phyloP scores from a whole-genome alignment of 1,140 invertebrate genomes.

The Pseudomyrmex sp. region DNA sequence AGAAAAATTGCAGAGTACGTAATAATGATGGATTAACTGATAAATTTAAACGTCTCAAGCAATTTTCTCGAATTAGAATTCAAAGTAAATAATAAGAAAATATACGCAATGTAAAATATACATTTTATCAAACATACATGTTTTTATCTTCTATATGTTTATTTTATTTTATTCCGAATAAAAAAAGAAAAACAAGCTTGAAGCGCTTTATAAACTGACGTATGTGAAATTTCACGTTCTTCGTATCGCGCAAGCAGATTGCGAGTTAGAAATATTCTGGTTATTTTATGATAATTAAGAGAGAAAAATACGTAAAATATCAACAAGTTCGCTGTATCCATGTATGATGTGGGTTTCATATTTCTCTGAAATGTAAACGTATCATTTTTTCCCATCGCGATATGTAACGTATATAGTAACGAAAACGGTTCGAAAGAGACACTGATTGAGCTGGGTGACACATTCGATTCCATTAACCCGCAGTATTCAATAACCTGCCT shows the following conservation, averaged over 20 bases:
- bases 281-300: background rate
- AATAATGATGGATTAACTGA: background rate
- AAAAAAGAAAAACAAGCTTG: no score
- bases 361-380: slow-evolving; percentile 11
- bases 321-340: no score
- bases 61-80: background rate
- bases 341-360: no score
- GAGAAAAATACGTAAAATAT: background rate
- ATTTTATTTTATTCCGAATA: no score
- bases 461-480: background rate
- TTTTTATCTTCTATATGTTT: no score
- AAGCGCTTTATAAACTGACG: no score
- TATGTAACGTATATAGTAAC: background rate
- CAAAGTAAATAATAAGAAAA: background rate
- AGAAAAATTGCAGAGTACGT: background rate
- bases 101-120: no score
- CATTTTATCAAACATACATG: no score
- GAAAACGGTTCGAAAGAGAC: background rate
- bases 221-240: no score
- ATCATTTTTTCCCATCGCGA: background rate
- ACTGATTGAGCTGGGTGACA: background rate
- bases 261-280: no score
- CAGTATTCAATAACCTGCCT: slow-evolving; percentile 10
- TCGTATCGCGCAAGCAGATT: no score
- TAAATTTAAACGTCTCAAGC: background rate